These are phyloP conservation scores for Emydocephalus ijimae DNA, from an alignment of 2,113 vertebrate genomes.

Conservation along the genomic window DNA sequence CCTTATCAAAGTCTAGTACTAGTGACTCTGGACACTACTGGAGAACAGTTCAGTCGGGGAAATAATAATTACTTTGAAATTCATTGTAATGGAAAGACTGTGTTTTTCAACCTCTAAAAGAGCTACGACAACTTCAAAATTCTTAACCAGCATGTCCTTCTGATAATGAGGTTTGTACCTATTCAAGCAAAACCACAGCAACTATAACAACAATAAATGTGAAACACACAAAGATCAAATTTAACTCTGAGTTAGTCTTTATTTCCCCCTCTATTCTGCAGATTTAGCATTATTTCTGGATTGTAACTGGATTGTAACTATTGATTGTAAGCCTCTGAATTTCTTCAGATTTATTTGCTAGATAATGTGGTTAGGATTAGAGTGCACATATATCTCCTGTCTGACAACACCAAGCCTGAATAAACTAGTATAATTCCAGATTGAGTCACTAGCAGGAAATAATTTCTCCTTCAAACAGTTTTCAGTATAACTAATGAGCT, in stretches of 20 bases:
- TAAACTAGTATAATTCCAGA: slow-evolving; percentile 11
- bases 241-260: not conserved
- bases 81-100: not conserved
- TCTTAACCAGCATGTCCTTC: not conserved
- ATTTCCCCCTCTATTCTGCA: not conserved
- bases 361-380: not conserved
- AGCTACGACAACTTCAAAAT: not conserved
- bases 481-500: slow-evolving; percentile 7
- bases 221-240: not conserved
- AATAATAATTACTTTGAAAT: not conserved
- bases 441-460: not conserved
- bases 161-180: not conserved
- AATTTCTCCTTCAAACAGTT: not conserved
- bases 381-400: not conserved
- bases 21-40: not conserved
- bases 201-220: not conserved
- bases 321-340: not conserved
- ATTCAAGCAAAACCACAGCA: not conserved
- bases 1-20: not conserved
- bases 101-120: not conserved
- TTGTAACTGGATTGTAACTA: not conserved
- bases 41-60: not conserved
- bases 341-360: not conserved
- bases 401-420: not conserved
- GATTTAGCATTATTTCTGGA: not conserved